Evolutionary conservation across 2,888 invertebrate species (phyloP).

Genomic region (Apomyelois bistriatella): DNA sequence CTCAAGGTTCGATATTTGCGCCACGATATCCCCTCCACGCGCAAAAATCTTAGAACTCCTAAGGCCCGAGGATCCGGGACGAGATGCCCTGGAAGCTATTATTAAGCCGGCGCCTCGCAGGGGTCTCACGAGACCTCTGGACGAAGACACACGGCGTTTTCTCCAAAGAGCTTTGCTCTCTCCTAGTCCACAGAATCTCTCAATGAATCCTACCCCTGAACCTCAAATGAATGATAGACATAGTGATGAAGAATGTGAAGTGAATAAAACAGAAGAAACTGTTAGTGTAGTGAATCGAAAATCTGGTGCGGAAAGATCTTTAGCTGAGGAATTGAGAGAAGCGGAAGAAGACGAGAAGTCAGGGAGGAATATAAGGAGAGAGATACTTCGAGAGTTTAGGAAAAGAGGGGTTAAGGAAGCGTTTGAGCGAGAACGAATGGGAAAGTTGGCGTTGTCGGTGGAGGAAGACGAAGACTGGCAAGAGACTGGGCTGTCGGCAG

Average conservation of each 20-base stretch:
- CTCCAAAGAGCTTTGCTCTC: conserved; percentile 60
- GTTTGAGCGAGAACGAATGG: conserved; percentile 63
- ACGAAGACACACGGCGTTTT: conserved; percentile 65
- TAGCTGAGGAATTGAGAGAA: conserved; percentile 66
- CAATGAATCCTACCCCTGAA: conserved; percentile 40
- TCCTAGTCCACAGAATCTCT: conserved; percentile 46
- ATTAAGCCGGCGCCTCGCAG: conserved; percentile 63
- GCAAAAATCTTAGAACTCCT: conserved; percentile 63
- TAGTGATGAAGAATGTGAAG: conserved; percentile 2
- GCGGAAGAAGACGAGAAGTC: conserved; percentile 56
- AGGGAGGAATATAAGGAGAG: conserved; percentile 36
- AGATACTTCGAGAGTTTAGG: conserved; percentile 43
- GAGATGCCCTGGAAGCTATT: conserved; percentile 65
- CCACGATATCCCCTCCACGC: conserved; percentile 57
- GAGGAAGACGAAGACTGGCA: conserved; percentile 58
- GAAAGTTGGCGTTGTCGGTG: conserved; percentile 63
- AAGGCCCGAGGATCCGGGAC: conserved; percentile 60
- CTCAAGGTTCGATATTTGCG: conserved; percentile 55
- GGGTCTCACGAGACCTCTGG: conserved; percentile 56
- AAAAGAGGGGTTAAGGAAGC: conserved; percentile 48
- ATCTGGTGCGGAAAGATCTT: conserved; percentile 38
- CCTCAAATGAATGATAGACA: conserved; percentile 22
- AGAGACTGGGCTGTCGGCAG: conserved; percentile 50
- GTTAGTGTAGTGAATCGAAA: conserved; percentile 14
- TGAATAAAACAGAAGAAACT: conserved; percentile 12